Conservation (phyloP, 2,888 invertebrate genomes). For the Sinotaia quadrata region DNA sequence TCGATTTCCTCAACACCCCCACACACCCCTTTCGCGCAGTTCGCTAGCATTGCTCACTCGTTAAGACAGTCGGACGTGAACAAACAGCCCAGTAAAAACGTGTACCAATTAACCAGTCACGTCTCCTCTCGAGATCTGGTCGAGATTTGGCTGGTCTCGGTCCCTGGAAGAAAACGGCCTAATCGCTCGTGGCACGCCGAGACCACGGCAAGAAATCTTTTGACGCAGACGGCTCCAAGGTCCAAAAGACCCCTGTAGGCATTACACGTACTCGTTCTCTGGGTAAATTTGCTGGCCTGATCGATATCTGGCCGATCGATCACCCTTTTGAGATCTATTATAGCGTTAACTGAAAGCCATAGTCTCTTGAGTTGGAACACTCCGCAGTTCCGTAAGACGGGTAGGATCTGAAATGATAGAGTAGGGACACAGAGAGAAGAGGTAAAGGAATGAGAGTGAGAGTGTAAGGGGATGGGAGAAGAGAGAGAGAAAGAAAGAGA, state of each 20-base stretch:
- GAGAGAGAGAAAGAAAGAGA: background rate
- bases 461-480: slow-evolving; percentile 3
- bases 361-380: no score
- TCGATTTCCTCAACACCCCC: no score
- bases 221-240: no score
- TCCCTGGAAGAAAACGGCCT: background rate
- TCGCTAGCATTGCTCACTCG: background rate
- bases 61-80: background rate
- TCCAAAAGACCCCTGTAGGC: no score
- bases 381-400: no score
- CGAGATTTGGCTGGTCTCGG: slow-evolving; percentile 5
- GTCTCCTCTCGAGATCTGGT: slow-evolving; percentile 2
- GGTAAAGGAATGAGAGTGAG: background rate
- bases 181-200: background rate
- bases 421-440: background rate
- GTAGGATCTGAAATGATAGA: background rate
- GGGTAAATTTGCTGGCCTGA: no score
- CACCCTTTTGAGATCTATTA: no score
- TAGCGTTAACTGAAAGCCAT: no score
- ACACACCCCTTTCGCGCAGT: no score
- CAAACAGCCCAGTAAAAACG: background rate
- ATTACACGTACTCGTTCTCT: no score
- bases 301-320: no score
- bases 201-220: no score
- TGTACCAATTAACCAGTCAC: slow-evolving; percentile 3